Evolutionary conservation across 2,797 vertebrate genomes (phyloP), one percentile per base, ranked within the genome.

Genomic region (Malacoraja senta): DNA sequence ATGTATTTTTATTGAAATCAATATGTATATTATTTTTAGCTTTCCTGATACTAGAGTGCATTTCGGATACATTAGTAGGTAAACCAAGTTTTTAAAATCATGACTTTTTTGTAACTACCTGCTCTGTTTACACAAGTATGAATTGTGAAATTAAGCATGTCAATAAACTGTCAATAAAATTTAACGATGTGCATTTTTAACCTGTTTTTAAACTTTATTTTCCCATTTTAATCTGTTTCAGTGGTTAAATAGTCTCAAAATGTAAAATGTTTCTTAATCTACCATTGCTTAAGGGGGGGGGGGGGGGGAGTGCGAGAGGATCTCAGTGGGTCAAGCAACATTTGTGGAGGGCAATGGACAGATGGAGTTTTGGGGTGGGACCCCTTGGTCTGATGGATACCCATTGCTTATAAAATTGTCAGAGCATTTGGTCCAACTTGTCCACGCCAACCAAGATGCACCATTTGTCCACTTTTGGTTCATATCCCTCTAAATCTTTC

Each of bases 171-270:
- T 92, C 44, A 32, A 29, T 92, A 92, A 53, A 76, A 92, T 21
- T 9, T 68, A 26, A 26, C 38, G 68, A 74, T 58, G 2, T 92
- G 38, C 24, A 76, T 58, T 92, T 72, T 92, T 58, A 74, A 72
- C 19, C 12, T 88, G 21, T 74, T 91, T 53, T 74, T 35, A 19
- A 84, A 38, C 53, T 21, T 3, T 74, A 19, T 68, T 38, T 53
- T 53, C 17, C 71, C 38, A 76, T 92, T 53, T 92, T 74, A 92
- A 74, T 92, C 76, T 74, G 76, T 15, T 24, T 76, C n/a, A 68
- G 35, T 74, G 19, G 38, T 76, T 92, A 74, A 76, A 53, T 1
- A 38, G 17, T 35, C 8, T 19, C 17, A 19, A 35, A 74, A 17
- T 29, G 63, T 65, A 29, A 9, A 65, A 32, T 88, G 84, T 21